A percentile compares a stretch with the other conserved stretches of the same genome.
phyloP scores from a whole-genome alignment of 35 echinoderm and acorn worm species.

The Ptychodera flava region DNA sequence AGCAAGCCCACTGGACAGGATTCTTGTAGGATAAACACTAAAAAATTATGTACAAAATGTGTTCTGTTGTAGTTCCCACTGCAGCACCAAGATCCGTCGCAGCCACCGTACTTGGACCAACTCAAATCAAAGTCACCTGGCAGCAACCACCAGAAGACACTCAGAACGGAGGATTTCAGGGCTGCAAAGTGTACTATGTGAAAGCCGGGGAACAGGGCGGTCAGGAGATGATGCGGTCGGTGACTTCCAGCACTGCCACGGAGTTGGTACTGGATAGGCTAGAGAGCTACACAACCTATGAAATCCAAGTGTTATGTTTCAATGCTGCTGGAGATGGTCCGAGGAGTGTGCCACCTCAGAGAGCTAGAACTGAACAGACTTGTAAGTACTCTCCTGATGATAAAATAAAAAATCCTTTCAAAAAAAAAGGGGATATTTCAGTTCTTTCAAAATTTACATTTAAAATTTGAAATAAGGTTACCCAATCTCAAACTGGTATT shows the following conservation, averaged over 20 bases:
- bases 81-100: conserved; percentile 64
- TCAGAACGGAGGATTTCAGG: conserved; percentile 82
- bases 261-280: conserved; percentile 58
- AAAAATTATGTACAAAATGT: no score
- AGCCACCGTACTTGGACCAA: conserved; percentile 18
- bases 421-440: no score
- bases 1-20: no score
- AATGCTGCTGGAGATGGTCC: conserved; percentile 90
- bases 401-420: no score
- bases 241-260: conserved; percentile 47
- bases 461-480: no score
- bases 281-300: conserved; percentile 66
- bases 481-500: no score
- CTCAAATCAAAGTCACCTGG: conserved; percentile 56
- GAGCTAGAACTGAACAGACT: conserved; percentile 9
- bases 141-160: conserved; percentile 52
- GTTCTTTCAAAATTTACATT: no score
- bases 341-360: conserved; percentile 14
- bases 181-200: conserved; percentile 71
- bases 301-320: conserved; percentile 64
- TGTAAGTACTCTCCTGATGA: no score
- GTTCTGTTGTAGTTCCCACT: conserved; percentile 63
- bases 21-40: no score
- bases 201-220: background rate
- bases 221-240: conserved; percentile 11